Percentiles rank a stretch among this genome's conserved stretches.
Evolutionary conservation across 2,888 invertebrate species (phyloP).

Genomic region (Erpobdella octoculata): DNA sequence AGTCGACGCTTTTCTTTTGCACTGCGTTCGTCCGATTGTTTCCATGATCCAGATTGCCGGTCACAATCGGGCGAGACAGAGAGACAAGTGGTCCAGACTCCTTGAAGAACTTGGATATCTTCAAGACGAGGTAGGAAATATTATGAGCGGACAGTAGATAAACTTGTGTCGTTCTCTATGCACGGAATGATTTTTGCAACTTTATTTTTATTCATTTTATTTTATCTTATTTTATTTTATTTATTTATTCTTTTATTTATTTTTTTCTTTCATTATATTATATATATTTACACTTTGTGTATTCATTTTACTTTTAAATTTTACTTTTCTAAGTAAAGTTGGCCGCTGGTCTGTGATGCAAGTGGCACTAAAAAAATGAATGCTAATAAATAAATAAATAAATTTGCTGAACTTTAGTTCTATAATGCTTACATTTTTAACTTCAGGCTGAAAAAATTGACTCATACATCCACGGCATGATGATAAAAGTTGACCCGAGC

Average conservation of each 20-base stretch:
- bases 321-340: too few species aligned
- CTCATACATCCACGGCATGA: slow-evolving; percentile 66
- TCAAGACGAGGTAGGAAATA: slow-evolving; percentile 88
- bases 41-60: slow-evolving; percentile 70
- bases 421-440: too few species aligned
- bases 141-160: too few species aligned
- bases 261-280: too few species aligned
- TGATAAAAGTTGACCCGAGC: slow-evolving; percentile 63
- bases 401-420: not conserved
- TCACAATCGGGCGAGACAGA: slow-evolving; percentile 85
- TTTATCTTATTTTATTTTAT: too few species aligned
- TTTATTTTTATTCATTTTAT: not conserved
- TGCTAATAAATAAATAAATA: too few species aligned
- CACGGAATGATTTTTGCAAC: not conserved
- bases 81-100: slow-evolving; percentile 81
- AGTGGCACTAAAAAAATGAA: too few species aligned
- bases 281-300: too few species aligned
- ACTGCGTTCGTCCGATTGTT: slow-evolving; percentile 77
- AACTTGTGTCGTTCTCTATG: not conserved
- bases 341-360: too few species aligned
- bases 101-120: slow-evolving; percentile 81
- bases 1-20: slow-evolving; percentile 77
- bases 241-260: too few species aligned
- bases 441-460: slow-evolving; percentile 81
- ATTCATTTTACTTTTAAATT: too few species aligned